These are phyloP conservation scores for Nesogale talazaci DNA, from an alignment of 2,113 vertebrate genomes.

Conservation along the genomic window DNA sequence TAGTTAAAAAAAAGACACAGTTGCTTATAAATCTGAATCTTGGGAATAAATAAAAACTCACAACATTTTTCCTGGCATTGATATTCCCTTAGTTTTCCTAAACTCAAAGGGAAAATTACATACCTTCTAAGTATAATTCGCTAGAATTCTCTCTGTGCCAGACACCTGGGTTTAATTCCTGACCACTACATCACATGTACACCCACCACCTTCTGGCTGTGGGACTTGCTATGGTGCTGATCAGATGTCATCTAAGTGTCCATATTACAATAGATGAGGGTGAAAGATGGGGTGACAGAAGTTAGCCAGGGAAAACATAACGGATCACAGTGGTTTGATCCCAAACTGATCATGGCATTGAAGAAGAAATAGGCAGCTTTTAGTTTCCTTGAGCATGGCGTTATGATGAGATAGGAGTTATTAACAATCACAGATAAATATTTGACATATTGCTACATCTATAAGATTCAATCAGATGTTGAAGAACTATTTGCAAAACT, in stretches of 20 bases:
- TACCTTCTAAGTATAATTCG: not conserved
- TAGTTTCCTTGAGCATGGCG: not conserved
- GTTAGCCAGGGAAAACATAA: not conserved
- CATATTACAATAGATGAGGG: not conserved
- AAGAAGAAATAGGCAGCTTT: not conserved
- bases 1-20: not conserved
- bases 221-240: not conserved
- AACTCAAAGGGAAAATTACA: not conserved
- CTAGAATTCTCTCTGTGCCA: not conserved
- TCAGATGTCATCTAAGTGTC: not conserved
- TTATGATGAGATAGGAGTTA: not conserved
- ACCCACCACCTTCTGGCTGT: no score
- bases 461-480: not conserved
- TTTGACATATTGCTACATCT: not conserved
- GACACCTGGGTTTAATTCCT: not conserved
- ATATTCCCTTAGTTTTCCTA: not conserved
- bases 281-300: not conserved
- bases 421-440: not conserved
- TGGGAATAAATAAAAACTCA: not conserved
- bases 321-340: not conserved
- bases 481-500: conserved; percentile 16
- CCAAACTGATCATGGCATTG: not conserved
- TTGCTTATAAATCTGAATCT: not conserved
- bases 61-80: not conserved
- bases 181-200: not conserved